Evolutionary conservation across 2,113 vertebrate species (phyloP), one percentile per base, ranked within the genome.

Genomic region (Trogon melanurus): DNA sequence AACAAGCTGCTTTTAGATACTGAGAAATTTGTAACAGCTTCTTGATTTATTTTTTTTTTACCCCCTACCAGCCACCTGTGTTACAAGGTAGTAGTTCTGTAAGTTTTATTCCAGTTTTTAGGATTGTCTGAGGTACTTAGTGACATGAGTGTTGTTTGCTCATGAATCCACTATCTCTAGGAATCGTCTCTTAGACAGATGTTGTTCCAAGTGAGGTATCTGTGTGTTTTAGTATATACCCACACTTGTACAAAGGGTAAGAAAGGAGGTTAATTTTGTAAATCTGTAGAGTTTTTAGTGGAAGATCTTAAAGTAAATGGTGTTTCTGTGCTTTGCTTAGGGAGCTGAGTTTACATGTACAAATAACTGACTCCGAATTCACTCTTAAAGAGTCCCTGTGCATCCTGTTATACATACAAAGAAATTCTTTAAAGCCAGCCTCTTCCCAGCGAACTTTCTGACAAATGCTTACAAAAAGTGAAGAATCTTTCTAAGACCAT

Each of bases 161-260:
- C 10, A 8, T 70, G 36, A 13, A 23, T 34, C 23, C 91, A 62
- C 5, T 2, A 1, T 19, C 23, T 32, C 4, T 8, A 23, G 53
- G 47, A 44, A 23, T n/a, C 13, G 3, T 61, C 23, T 67, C 19
- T 26, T 13, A 11, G 29, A 48, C 72, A 36, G 29, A 14, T 12
- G 25, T 54, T 18, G 50, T 70, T 81, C 45, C 30, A 20, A 11
- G 36, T 10, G 10, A 5, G 6, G 5, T 5, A 5, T 1, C 8
- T 16, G 19, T 26, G 9, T n/a, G 11, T 10, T 4, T 14, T 8
- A 15, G 0, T 56, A 4, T 2, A 4, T 30, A 10, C 17, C 17
- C 14, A 30, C 11, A 44, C 8, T 53, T 26, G n/a, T 15, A 22
- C 16, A 21, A 29, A 38, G 1, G 10, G 9, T 30, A 16, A 56